Conservation (phyloP, 2,888 invertebrate genomes). For the Atethmia centrago region DNA sequence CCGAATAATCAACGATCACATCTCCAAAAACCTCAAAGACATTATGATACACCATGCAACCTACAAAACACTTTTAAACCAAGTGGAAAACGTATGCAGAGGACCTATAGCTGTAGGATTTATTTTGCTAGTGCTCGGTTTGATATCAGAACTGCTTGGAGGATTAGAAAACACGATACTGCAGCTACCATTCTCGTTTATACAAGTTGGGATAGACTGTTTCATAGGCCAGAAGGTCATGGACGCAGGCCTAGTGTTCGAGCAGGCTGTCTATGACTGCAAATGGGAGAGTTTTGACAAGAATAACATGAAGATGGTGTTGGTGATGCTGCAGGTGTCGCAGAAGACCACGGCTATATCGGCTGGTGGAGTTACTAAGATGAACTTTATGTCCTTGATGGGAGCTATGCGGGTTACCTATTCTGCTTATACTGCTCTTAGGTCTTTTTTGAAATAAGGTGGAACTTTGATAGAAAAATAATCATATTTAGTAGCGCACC, state of each 20-base stretch:
- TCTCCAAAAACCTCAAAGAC: constrained; percentile 55
- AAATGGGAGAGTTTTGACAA: constrained; percentile 81
- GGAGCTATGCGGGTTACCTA: constrained; percentile 74
- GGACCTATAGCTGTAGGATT: constrained; percentile 72
- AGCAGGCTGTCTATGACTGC: constrained; percentile 76
- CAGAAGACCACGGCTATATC: constrained; percentile 77
- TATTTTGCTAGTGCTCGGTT: constrained; percentile 60
- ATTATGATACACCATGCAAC: constrained; percentile 67
- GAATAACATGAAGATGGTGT: constrained; percentile 75
- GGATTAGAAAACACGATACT: constrained; percentile 75
- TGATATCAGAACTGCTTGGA: constrained; percentile 72
- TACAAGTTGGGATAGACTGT: constrained; percentile 76
- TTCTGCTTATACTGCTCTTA: constrained; percentile 78
- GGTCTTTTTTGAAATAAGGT: constrained; percentile 66
- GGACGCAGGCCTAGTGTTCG: constrained; percentile 75
- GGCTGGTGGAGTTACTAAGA: constrained; percentile 76
- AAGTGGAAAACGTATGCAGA: constrained; percentile 67
- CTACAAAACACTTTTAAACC: constrained; percentile 62
- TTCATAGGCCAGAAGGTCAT: constrained; percentile 77
- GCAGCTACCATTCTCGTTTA: constrained; percentile 71
- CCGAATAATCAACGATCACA: constrained; percentile 52
- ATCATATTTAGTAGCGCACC: background rate
- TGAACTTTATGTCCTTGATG: constrained; percentile 76
- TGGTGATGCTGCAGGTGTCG: constrained; percentile 76
- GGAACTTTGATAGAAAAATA: background rate